These are phyloP conservation scores for Thecophora atra DNA, from an alignment of 2,888 invertebrate genomes.

Conservation along the genomic window DNA sequence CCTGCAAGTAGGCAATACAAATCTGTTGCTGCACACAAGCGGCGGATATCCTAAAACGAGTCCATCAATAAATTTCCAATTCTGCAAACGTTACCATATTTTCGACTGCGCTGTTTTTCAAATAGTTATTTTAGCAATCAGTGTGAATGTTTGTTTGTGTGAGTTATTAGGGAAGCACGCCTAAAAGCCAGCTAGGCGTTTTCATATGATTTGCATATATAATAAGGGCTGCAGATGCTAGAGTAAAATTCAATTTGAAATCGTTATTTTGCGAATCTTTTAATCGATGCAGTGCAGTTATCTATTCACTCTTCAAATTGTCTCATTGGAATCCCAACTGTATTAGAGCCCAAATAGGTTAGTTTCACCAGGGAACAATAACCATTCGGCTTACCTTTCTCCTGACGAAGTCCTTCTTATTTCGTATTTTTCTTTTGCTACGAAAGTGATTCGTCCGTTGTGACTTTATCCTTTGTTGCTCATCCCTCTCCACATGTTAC, in stretches of 20 bases:
- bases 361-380: no score
- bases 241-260: no score
- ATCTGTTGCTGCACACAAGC: not conserved
- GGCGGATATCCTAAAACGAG: not conserved
- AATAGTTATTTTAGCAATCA: no score
- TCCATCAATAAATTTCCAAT: not conserved
- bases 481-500: not conserved
- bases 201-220: slow-evolving; percentile 6
- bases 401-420: no score
- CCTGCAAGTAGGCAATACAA: slow-evolving; percentile 23
- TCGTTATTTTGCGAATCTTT: no score
- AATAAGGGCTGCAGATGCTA: not conserved
- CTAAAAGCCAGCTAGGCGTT: not conserved
- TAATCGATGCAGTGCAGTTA: no score
- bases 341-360: no score
- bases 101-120: not conserved
- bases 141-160: not conserved
- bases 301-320: no score
- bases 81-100: not conserved
- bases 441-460: no score
- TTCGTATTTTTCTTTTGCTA: no score
- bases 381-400: no score
- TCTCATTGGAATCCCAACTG: no score
- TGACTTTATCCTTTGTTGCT: not conserved
- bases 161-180: not conserved